These are phyloP conservation scores for Masticophis lateralis DNA, from an alignment of 2,797 vertebrate species.

Conservation along the genomic window DNA sequence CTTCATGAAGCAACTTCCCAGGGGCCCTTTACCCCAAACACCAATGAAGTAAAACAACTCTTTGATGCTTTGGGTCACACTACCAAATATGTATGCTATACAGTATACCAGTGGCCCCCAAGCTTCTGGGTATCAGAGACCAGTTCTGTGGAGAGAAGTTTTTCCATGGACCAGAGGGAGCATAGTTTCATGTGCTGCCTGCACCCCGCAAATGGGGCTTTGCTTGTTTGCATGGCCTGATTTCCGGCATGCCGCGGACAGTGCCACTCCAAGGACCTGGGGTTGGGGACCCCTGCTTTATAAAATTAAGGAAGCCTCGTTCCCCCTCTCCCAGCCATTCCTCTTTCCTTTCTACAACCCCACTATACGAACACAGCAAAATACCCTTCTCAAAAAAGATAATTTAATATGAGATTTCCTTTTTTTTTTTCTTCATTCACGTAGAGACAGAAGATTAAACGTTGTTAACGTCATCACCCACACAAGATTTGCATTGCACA, in stretches of 20 bases:
- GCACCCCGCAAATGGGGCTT: accelerated
- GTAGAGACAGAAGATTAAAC: conserved; percentile 54
- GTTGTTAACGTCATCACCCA: conserved; percentile 56
- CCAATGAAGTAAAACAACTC: background rate
- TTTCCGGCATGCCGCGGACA: background rate
- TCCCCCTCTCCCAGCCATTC: conserved; percentile 15
- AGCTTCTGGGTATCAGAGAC: background rate
- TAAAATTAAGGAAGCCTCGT: background rate
- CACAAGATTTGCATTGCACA: conserved; percentile 61
- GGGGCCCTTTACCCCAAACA: background rate
- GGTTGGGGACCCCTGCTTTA: background rate
- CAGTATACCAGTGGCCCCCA: background rate
- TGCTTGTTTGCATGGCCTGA: background rate
- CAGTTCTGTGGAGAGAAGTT: background rate
- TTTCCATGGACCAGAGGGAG: background rate
- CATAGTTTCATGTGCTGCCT: too few relatives aligned
- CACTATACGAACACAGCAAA: conserved; percentile 63
- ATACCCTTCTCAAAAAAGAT: conserved; percentile 74
- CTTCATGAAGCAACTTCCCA: background rate
- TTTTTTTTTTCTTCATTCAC: conserved; percentile 25
- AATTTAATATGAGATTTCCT: conserved; percentile 71
- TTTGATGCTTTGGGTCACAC: background rate
- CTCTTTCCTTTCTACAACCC: conserved; percentile 11
- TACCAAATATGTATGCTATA: background rate
- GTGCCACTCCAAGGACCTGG: background rate